phyloP scores from a whole-genome alignment of 2,113 vertebrate genomes.

The Boulengeromyrus knoepffleri region DNA sequence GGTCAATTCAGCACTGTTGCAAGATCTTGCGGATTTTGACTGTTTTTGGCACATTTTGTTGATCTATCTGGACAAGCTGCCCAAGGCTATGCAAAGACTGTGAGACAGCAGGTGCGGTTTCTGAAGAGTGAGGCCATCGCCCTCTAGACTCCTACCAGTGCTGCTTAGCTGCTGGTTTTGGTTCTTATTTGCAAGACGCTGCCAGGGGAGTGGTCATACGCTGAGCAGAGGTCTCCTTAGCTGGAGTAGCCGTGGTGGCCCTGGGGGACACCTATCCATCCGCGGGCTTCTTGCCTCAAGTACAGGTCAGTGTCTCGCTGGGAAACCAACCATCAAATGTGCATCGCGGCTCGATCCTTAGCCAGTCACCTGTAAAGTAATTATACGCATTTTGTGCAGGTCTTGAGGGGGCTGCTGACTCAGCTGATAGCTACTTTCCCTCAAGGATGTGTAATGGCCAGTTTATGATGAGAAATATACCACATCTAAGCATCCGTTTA shows the following conservation, averaged over 20 bases:
- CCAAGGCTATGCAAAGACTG: background rate
- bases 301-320: conserved; percentile 21
- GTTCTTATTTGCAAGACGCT: conserved; percentile 46
- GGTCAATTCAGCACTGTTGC: background rate
- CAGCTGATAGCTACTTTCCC: background rate
- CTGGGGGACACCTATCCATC: conserved; percentile 1
- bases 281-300: background rate
- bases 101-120: background rate
- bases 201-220: conserved; percentile 36
- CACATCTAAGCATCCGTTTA: background rate
- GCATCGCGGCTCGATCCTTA: background rate
- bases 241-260: background rate
- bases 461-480: background rate
- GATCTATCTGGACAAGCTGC: background rate
- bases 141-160: background rate
- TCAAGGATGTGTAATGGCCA: background rate
- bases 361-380: conserved; percentile 1
- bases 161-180: background rate
- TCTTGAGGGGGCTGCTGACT: background rate
- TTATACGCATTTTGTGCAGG: background rate
- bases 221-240: background rate
- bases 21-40: background rate
- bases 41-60: background rate
- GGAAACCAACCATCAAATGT: background rate
- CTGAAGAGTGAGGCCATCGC: background rate